A percentile compares a stretch with the other conserved stretches of the same genome.
Evolutionary conservation across 1,140 invertebrate genomes (phyloP).

Genomic region (Ectropis grisescens): DNA sequence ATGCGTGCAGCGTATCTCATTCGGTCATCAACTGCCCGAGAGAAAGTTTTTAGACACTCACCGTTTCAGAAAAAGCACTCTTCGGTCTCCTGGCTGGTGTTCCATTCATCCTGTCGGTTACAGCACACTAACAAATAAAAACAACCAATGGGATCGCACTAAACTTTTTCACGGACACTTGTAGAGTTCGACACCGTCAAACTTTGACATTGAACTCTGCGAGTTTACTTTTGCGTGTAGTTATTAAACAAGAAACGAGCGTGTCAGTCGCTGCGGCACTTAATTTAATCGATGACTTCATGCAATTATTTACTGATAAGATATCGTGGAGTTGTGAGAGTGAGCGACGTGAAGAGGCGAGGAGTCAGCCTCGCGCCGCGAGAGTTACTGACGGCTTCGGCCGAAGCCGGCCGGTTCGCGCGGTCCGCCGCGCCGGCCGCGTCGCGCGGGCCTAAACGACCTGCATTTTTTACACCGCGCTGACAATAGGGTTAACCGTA

Average conservation of each 20-base stretch:
- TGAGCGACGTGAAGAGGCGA: conserved; percentile 18
- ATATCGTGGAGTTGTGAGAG: conserved; percentile 37
- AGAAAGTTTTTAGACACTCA: conserved; percentile 21
- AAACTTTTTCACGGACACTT: conserved; percentile 64
- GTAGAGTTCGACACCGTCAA: conserved; percentile 59
- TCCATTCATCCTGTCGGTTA: conserved; percentile 48
- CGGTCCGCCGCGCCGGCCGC: conserved; percentile 2
- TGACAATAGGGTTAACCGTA: conserved; percentile 34
- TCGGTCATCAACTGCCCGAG: background rate
- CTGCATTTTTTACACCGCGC: conserved; percentile 49
- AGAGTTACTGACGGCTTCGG: too few relatives aligned
- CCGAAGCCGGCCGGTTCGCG: too few relatives aligned
- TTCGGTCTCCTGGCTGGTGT: conserved; percentile 54
- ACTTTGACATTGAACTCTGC: conserved; percentile 29
- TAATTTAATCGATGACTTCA: conserved; percentile 66
- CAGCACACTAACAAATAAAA: conserved; percentile 21
- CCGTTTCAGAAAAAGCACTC: conserved; percentile 57
- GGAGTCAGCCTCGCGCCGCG: background rate
- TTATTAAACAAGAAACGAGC: conserved; percentile 8
- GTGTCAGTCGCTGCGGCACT: conserved; percentile 17
- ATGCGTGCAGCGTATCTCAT: too few relatives aligned
- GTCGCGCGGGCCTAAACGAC: conserved; percentile 3
- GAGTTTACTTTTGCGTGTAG: conserved; percentile 20
- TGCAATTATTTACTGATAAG: conserved; percentile 58
- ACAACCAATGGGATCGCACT: conserved; percentile 39